phyloP scores from a whole-genome alignment of 2,797 vertebrate species.

The Eupleurogrammus muticus region DNA sequence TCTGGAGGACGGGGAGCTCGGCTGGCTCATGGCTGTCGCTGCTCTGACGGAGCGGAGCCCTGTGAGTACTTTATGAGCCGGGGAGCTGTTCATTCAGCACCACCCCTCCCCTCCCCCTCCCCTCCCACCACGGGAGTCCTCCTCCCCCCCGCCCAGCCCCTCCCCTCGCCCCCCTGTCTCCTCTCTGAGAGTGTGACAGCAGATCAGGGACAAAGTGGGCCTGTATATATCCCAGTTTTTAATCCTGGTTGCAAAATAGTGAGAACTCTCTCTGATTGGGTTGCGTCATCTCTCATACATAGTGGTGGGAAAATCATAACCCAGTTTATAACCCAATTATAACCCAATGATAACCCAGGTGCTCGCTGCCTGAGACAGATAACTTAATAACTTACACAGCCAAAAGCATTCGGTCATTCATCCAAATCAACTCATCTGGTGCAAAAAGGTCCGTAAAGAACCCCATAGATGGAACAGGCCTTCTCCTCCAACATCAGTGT shows the following conservation, averaged over 20 bases:
- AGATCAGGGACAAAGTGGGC: not conserved
- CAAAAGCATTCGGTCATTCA: too few species aligned
- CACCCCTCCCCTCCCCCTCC: constrained; percentile 77
- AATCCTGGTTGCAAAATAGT: too few species aligned
- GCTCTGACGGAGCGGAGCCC: constrained; percentile 68
- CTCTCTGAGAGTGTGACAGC: not conserved
- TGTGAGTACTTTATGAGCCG: constrained; percentile 76
- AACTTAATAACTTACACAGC: too few species aligned
- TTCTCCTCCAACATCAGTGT: too few species aligned
- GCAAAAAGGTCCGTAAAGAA: too few species aligned
- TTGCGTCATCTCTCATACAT: not conserved
- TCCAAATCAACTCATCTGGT: too few species aligned
- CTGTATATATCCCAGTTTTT: not conserved
- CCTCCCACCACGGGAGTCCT: constrained; percentile 29
- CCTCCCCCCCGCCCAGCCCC: constrained; percentile 27
- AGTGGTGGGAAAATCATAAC: not conserved
- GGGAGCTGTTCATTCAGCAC: constrained; percentile 97
- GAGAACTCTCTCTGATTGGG: not conserved
- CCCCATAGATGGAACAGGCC: too few species aligned
- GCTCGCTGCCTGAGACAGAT: too few species aligned
- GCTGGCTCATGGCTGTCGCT: constrained; percentile 87
- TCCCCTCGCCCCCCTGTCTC: not conserved
- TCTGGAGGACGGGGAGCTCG: constrained; percentile 86
- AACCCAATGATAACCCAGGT: too few species aligned
- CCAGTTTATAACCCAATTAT: too few species aligned